Conservation (phyloP, 2,888 invertebrate genomes). For the Taenaris catops region DNA sequence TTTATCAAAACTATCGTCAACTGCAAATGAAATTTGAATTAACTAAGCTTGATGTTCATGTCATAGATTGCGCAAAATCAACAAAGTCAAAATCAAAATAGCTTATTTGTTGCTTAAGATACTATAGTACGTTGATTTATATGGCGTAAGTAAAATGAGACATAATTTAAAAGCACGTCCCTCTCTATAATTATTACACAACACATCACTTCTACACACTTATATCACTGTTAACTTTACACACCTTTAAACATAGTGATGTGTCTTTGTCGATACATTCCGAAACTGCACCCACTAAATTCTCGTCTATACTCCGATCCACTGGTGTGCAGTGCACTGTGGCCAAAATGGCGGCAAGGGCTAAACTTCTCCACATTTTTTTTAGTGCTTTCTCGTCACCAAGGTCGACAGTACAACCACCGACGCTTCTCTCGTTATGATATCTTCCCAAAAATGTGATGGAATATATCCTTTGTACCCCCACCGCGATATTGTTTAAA, state of each 20-base stretch:
- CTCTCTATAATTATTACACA: conserved; percentile 7
- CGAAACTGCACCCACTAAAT: conserved; percentile 62
- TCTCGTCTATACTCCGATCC: conserved; percentile 62
- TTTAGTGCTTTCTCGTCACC: conserved; percentile 27
- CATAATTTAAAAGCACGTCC: no score
- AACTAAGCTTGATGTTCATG: no score
- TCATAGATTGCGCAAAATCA: no score
- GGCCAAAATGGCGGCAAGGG: conserved; percentile 56
- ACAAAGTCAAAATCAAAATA: no score
- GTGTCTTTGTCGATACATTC: conserved; percentile 81
- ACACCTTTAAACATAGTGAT: conserved; percentile 82
- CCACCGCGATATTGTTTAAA: conserved; percentile 53
- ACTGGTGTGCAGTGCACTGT: conserved; percentile 57
- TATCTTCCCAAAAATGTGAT: conserved; percentile 67
- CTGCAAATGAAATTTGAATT: no score
- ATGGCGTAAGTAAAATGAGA: no score
- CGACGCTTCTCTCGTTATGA: conserved; percentile 64
- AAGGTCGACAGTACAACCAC: conserved; percentile 44
- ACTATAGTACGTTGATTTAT: no score
- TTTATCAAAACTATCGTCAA: no score
- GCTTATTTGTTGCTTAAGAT: no score
- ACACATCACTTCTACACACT: conserved; percentile 32
- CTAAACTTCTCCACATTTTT: conserved; percentile 60
- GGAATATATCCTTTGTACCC: conserved; percentile 69
- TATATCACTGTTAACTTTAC: conserved; percentile 42